These are phyloP conservation scores for Agrilus planipennis DNA, from an alignment of 1,140 invertebrate species.

Conservation along the genomic window DNA sequence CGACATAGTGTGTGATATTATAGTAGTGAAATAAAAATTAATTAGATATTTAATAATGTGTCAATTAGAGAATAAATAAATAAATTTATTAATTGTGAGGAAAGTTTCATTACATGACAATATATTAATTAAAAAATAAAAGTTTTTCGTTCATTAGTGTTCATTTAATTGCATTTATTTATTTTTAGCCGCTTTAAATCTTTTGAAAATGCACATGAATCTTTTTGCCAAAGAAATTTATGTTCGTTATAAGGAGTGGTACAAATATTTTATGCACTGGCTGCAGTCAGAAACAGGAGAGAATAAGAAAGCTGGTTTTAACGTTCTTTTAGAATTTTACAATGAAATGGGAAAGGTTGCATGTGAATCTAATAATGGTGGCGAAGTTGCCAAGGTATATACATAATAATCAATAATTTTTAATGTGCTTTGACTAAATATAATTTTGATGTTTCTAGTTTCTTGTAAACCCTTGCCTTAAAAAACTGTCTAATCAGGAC, in stretches of 20 bases:
- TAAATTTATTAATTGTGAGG: not conserved
- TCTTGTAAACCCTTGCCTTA: no score
- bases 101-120: no score
- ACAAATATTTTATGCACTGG: slow-evolving; percentile 21
- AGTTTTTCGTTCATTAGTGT: not conserved
- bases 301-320: slow-evolving; percentile 19
- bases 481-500: no score
- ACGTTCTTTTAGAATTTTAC: slow-evolving; percentile 30
- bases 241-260: slow-evolving; percentile 18
- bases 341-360: slow-evolving; percentile 20
- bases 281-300: slow-evolving; percentile 25
- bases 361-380: slow-evolving; percentile 13
- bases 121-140: not conserved
- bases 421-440: not conserved
- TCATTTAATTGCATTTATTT: slow-evolving; percentile 1
- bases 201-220: slow-evolving; percentile 16
- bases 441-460: slow-evolving; percentile 1
- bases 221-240: slow-evolving; percentile 16
- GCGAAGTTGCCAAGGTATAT: slow-evolving; percentile 24
- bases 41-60: not conserved
- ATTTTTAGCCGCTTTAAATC: slow-evolving; percentile 19
- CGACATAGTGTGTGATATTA: no score
- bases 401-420: not conserved
- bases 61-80: not conserved
- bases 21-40: not conserved